These are phyloP conservation scores for Rotaria sp. DNA, from an alignment of 2,888 invertebrate species.

Conservation along the genomic window DNA sequence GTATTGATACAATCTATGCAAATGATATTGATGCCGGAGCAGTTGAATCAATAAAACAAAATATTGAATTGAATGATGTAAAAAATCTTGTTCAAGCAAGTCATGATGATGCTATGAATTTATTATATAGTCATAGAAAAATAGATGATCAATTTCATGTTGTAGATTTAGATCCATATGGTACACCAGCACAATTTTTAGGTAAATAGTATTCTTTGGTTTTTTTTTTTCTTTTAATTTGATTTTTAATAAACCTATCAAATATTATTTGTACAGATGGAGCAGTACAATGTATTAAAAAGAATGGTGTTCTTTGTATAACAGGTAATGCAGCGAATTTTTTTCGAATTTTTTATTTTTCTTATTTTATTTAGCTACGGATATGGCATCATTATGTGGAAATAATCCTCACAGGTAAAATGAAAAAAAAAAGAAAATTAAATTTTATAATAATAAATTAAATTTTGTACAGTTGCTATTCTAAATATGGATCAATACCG, in stretches of 20 bases:
- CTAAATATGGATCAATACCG: conserved; percentile 39
- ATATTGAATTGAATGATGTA: conserved; percentile 70
- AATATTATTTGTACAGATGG: neutral
- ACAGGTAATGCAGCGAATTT: neutral
- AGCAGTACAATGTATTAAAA: conserved; percentile 43
- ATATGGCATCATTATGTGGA: conserved; percentile 23
- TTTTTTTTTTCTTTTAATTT: neutral
- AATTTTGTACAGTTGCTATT: conserved; percentile 63
- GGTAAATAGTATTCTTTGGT: conserved; percentile 63
- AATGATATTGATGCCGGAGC: conserved; percentile 81
- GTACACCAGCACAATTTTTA: conserved; percentile 82
- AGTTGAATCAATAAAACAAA: conserved; percentile 73
- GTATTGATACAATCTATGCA: conserved; percentile 62
- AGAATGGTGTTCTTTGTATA: conserved; percentile 43
- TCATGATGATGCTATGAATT: conserved; percentile 71
- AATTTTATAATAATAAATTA: neutral
- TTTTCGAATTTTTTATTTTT: neutral
- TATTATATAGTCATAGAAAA: conserved; percentile 60
- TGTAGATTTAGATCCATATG: conserved; percentile 93
- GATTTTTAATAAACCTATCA: neutral
- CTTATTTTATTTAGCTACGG: neutral
- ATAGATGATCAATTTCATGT: conserved; percentile 69
- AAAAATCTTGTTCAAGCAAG: conserved; percentile 68
- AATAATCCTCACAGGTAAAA: conserved; percentile 1
- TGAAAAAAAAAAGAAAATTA: too few species aligned